Conservation (phyloP, 1,140 invertebrate species). For the Branchinecta lynchi region DNA sequence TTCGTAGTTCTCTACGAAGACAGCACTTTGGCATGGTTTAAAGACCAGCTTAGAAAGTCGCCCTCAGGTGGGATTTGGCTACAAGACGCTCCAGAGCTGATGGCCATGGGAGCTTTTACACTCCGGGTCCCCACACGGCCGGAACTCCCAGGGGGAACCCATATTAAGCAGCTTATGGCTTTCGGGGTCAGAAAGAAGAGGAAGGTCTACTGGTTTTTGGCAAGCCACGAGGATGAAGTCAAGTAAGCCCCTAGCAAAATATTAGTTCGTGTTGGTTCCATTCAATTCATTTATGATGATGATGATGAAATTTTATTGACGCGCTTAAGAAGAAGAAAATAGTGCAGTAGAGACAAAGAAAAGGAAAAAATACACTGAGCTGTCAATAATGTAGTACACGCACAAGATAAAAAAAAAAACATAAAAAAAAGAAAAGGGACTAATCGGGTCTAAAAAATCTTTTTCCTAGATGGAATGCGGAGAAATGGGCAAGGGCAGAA, state of each 20-base stretch:
- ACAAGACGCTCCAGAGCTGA: conserved; percentile 30
- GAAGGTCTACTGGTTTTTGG: conserved; percentile 28
- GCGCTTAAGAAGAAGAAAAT: too few species aligned
- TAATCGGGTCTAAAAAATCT: too few species aligned
- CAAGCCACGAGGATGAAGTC: conserved; percentile 26
- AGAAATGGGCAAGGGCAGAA: too few species aligned
- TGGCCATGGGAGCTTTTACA: conserved; percentile 29
- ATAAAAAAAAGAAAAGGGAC: too few species aligned
- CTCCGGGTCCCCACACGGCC: conserved; percentile 28
- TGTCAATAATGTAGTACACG: too few species aligned
- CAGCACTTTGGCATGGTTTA: conserved; percentile 30
- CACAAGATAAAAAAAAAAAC: too few species aligned
- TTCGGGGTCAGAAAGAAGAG: conserved; percentile 27
- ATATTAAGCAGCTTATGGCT: conserved; percentile 26
- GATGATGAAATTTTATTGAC: too few species aligned
- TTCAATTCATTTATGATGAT: too few species aligned
- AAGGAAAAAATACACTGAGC: too few species aligned
- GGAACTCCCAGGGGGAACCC: conserved; percentile 25
- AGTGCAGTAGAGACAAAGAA: too few species aligned
- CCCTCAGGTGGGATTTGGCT: conserved; percentile 27
- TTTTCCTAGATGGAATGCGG: too few species aligned
- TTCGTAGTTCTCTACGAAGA: conserved; percentile 31
- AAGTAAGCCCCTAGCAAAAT: conserved; percentile 22
- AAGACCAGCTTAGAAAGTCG: conserved; percentile 25
- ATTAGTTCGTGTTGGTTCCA: too few species aligned